These are phyloP conservation scores for Carassius carassius DNA, from an alignment of 2,113 vertebrate species.

Conservation along the genomic window DNA sequence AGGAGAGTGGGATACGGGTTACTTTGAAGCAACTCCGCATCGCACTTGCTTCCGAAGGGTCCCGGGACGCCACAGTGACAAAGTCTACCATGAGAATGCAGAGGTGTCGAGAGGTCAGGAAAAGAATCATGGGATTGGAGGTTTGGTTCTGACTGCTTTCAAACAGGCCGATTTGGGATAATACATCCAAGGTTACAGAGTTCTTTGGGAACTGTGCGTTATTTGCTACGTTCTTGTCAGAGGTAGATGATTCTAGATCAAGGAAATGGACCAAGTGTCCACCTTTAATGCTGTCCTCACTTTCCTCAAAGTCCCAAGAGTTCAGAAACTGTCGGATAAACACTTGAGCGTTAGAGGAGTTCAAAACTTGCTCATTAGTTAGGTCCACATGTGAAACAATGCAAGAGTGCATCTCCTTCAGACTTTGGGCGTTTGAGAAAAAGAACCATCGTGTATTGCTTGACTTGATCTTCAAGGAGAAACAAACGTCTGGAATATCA, in stretches of 20 bases:
- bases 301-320: conserved; percentile 85
- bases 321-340: conserved; percentile 83
- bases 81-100: conserved; percentile 87
- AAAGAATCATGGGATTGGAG: conserved; percentile 81
- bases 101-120: conserved; percentile 85
- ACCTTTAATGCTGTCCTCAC: conserved; percentile 77
- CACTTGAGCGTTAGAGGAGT: conserved; percentile 72
- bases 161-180: conserved; percentile 44
- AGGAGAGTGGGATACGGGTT: conserved; percentile 81
- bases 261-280: conserved; percentile 83
- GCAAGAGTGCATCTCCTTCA: conserved; percentile 77
- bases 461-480: conserved; percentile 76
- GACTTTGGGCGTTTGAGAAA: conserved; percentile 79
- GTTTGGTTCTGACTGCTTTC: conserved; percentile 54
- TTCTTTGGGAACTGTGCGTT: neutral
- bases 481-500: conserved; percentile 82
- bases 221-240: conserved; percentile 55
- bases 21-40: conserved; percentile 71
- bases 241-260: conserved; percentile 44
- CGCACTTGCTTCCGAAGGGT: conserved; percentile 64
- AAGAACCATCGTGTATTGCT: conserved; percentile 75
- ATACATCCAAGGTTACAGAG: conserved; percentile 55
- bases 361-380: conserved; percentile 61
- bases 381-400: conserved; percentile 60
- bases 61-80: conserved; percentile 69